Evolutionary conservation across 2,888 invertebrate species (phyloP).

Genomic region (Oscheius onirici): DNA sequence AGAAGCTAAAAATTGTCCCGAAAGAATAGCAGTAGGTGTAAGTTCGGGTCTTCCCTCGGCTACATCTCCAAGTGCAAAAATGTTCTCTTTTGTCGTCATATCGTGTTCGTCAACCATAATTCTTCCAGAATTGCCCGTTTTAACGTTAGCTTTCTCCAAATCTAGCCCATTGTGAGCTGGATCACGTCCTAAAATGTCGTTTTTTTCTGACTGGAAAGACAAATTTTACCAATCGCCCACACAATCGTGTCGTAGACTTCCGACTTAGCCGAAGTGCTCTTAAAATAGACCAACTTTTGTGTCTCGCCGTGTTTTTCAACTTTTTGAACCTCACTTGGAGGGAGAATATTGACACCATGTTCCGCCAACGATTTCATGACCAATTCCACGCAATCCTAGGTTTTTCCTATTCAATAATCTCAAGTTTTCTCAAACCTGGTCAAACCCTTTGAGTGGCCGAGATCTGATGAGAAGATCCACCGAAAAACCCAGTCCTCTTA

Average conservation of each 20-base stretch:
- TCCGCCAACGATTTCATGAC: constrained; percentile 74
- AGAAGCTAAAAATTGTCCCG: constrained; percentile 82
- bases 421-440: constrained; percentile 71
- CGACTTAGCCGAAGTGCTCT: background rate
- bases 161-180: constrained; percentile 28
- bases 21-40: constrained; percentile 91
- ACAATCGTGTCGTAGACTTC: constrained; percentile 46
- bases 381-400: background rate
- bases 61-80: constrained; percentile 91
- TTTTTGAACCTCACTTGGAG: constrained; percentile 42
- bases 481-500: constrained; percentile 73
- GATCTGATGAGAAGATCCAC: constrained; percentile 75
- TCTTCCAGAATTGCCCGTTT: constrained; percentile 30
- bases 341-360: constrained; percentile 74
- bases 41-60: constrained; percentile 81
- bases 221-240: constrained; percentile 45
- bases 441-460: constrained; percentile 76
- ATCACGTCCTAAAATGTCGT: constrained; percentile 34
- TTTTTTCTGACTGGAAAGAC: background rate
- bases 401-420: background rate
- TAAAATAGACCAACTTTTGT: constrained; percentile 8
- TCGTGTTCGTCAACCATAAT: constrained; percentile 77
- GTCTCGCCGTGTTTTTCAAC: constrained; percentile 28
- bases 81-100: constrained; percentile 78
- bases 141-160: constrained; percentile 32